Conservation (phyloP, 2,888 invertebrate species). For the Chrysotoxum bicinctum region DNA sequence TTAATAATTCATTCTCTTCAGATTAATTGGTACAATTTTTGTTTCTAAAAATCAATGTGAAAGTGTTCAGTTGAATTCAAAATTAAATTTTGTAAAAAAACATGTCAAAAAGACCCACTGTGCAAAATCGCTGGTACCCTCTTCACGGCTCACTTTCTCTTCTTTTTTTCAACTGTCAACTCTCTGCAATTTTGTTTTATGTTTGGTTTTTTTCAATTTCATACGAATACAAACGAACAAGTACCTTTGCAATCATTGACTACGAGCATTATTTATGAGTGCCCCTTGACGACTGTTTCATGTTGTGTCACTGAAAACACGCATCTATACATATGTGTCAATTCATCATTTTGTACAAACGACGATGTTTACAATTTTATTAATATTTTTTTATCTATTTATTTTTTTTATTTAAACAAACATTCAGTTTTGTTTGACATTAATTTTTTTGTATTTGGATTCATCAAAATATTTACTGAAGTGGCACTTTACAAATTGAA, state of each 20-base stretch:
- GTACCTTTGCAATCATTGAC: slow-evolving; percentile 20
- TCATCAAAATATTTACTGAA: slow-evolving; percentile 24
- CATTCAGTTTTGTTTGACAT: background rate
- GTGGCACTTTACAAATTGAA: slow-evolving; percentile 10
- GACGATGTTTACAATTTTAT: slow-evolving; percentile 57
- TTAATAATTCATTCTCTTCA: too few relatives aligned
- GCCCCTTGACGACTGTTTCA: background rate
- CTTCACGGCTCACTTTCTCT: background rate
- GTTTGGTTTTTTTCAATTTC: slow-evolving; percentile 61
- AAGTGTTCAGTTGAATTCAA: too few relatives aligned
- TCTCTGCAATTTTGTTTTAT: slow-evolving; percentile 6
- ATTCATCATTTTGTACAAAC: slow-evolving; percentile 40
- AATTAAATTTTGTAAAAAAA: background rate
- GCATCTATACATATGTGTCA: slow-evolving; percentile 56
- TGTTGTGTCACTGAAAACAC: slow-evolving; percentile 52
- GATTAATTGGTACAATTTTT: too few relatives aligned
- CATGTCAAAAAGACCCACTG: background rate
- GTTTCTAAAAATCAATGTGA: too few relatives aligned
- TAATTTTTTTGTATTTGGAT: background rate
- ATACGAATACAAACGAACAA: too few relatives aligned
- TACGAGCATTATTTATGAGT: slow-evolving; percentile 36
- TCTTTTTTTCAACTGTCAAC: background rate
- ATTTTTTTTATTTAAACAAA: background rate
- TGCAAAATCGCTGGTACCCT: background rate
- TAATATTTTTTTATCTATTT: slow-evolving; percentile 1